These are phyloP conservation scores for Parapsyche elsis DNA, from an alignment of 1,140 invertebrate species.

Conservation along the genomic window DNA sequence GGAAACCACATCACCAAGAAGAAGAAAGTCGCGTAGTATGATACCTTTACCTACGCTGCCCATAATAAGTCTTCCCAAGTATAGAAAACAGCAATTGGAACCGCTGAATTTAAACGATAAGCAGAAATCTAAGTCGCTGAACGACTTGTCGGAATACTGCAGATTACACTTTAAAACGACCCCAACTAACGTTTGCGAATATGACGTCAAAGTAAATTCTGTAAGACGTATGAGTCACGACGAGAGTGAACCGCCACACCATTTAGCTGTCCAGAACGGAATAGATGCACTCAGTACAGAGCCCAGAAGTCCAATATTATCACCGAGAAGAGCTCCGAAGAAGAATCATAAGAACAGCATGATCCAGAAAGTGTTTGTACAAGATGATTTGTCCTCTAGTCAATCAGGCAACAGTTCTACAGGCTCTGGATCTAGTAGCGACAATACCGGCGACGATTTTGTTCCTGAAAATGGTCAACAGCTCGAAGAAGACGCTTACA, in stretches of 20 bases:
- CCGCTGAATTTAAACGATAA: conserved; percentile 53
- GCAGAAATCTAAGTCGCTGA: conserved; percentile 66
- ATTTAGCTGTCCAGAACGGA: conserved; percentile 15
- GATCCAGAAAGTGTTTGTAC: background rate
- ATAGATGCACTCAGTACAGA: conserved; percentile 16
- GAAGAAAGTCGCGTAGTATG: conserved; percentile 47
- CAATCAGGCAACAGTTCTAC: conserved; percentile 57
- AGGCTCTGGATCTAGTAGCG: conserved; percentile 59
- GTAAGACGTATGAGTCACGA: conserved; percentile 8
- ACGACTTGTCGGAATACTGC: conserved; percentile 65
- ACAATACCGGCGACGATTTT: conserved; percentile 58
- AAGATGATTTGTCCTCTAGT: conserved; percentile 18
- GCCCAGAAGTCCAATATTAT: conserved; percentile 28
- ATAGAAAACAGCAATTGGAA: conserved; percentile 20
- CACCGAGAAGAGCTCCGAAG: conserved; percentile 30
- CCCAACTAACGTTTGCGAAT: conserved; percentile 2
- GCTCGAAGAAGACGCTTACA: conserved; percentile 61
- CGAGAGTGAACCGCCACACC: conserved; percentile 14
- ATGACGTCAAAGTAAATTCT: background rate
- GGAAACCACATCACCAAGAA: conserved; percentile 59
- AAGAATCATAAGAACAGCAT: conserved; percentile 35
- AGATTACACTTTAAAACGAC: conserved; percentile 41
- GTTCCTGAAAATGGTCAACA: conserved; percentile 64
- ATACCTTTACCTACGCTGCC: conserved; percentile 48
- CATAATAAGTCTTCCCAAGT: conserved; percentile 40